These are phyloP conservation scores for Knipowitschia caucasica DNA, from an alignment of 2,797 vertebrate species.

Conservation along the genomic window DNA sequence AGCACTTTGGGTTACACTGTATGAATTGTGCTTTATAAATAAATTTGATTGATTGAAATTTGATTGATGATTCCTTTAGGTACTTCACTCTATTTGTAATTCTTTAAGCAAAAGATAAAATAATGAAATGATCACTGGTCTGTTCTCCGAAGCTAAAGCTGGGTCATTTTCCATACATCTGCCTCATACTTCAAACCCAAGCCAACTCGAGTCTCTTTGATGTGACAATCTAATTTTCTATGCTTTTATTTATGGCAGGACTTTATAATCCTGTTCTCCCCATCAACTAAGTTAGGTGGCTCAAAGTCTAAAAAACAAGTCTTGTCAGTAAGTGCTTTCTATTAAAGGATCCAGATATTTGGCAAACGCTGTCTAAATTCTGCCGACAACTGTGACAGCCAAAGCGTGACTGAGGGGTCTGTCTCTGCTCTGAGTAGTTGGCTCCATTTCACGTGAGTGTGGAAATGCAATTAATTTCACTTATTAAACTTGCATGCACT, in stretches of 20 bases:
- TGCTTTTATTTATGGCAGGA: neutral
- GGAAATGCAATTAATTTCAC: conserved; percentile 27
- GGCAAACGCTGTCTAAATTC: conserved; percentile 54
- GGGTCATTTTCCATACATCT: neutral
- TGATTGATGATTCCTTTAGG: too few species aligned
- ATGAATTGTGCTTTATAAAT: too few species aligned
- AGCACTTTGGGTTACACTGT: too few species aligned
- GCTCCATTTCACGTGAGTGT: conserved; percentile 30
- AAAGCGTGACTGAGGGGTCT: conserved; percentile 41
- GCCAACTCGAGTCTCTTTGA: neutral
- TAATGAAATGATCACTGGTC: neutral
- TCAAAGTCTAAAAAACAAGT: conserved; percentile 17
- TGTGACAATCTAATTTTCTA: neutral
- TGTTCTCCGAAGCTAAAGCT: neutral
- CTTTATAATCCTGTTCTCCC: conserved; percentile 9
- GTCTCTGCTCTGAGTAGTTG: conserved; percentile 46
- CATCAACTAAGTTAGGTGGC: conserved; percentile 2
- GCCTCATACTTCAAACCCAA: conserved; percentile 5
- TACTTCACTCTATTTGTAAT: too few species aligned
- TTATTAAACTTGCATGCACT: conserved; percentile 10
- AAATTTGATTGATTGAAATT: too few species aligned
- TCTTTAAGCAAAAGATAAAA: neutral
- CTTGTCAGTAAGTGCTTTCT: conserved; percentile 34
- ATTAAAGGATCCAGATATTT: conserved; percentile 52
- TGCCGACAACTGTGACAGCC: conserved; percentile 53